Evolutionary conservation across 2,113 vertebrate species (phyloP), one percentile per base, ranked within the genome.

Genomic region (Cottus gobio): DNA sequence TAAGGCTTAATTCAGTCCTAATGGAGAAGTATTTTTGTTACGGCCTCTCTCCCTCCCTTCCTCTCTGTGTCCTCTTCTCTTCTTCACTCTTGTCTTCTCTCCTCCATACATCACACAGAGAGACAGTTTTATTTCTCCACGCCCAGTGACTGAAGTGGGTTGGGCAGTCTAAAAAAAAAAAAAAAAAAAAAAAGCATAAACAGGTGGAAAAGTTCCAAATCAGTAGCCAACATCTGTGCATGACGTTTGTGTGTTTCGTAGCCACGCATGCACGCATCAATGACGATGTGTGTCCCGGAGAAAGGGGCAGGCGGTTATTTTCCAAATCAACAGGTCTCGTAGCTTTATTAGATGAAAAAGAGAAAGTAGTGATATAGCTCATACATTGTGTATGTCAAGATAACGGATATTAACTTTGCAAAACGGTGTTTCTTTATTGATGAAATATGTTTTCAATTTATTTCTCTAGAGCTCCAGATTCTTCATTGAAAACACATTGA

Each of bases 21-120:
- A 77, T 83, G 58, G 63, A 71, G 70, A 85, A 77, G 54, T 80
- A 73, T 85, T 85, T 88, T 77, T 77, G 31, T 68, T 72, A 66
- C 48, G 50, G 60, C 64, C 39, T 58, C 30, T 60, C 31, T 24
- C 30, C 31, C 24, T 56, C 30, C 34, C 18, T 63, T 26, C 69
- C 13, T 57, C 16, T 68, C 26, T n/a, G 34, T 30, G 34, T 30
- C 18, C 9, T 46, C 39, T 10, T 39, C 57, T 30, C 56, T 11
- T 0, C 52, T 70, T 70, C 18, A 30, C 22, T 62, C 3, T 22
- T 64, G 30, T 34, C 37, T 42, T 72, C 24, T 31, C 34, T 77
- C 54, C 3, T 37, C 20, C 64, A 66, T 28, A 42, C 42, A 30
- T 63, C 46, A 16, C 68, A 65, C 31, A 56, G 18, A 42, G 7